Evolutionary conservation across 2,797 vertebrate species (phyloP), one percentile per base, ranked within the genome.

Genomic region (Oryzias dopingdopingensis): DNA sequence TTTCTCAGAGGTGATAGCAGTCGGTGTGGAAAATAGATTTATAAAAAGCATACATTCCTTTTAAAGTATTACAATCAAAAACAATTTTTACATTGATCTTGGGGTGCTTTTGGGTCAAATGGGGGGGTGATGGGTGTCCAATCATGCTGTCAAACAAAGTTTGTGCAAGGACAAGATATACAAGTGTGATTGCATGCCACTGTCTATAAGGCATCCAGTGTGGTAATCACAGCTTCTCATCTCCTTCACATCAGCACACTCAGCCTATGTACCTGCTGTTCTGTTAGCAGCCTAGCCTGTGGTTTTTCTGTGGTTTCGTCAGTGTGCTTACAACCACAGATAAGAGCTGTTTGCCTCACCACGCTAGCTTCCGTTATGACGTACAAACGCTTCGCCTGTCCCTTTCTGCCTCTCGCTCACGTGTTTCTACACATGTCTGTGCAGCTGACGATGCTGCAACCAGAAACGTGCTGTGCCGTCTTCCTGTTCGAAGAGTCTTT

Each of bases 261-360:
- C 41, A 50, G 75, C 51, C 55, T 66, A 48, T 72, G 68, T 81
- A 87, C 82, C 74, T 79, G 79, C 44, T 70, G 62, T 67, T 78
- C 67, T 77, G 52, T 67, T 87, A 84, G 86, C 71, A 84, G 80
- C 55, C 74, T 72, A 84, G 80, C 55, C 74, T 91, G 90, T 50
- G 89, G 87, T 90, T 86, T 82, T 62, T 59, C 76, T 77, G 54
- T 64, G 60, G 58, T 53, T 57, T 42, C 63, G 76, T 78, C 79
- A 81, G 60, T 59, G 57, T 42, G 42, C 72, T 74, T 49, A 10
- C 64, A 68, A 66, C 74, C 54, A 23, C 70, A 77, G 85, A 87
- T 85, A 86, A 76, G 64, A 81, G 56, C 74, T 64, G 76, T 82
- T 87, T 79, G 81, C 89, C 84, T 84, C 72, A 72, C 84, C 72